Evolutionary conservation across 2,113 vertebrate species (phyloP), one percentile per base, ranked within the genome.

Genomic region (Ovis canadensis): DNA sequence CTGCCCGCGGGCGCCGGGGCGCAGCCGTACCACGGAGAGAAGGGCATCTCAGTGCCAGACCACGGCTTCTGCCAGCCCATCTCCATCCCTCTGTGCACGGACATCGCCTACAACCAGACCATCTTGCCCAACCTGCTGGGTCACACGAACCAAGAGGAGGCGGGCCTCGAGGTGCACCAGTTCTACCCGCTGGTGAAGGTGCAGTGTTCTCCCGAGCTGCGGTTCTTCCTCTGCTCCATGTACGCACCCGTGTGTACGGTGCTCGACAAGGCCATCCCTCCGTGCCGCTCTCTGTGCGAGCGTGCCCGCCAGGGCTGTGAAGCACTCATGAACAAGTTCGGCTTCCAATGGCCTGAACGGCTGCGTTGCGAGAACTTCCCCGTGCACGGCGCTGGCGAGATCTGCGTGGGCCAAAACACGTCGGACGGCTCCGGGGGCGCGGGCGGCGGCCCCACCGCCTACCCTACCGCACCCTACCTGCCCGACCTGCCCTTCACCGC

Each of bases 161-260:
- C 99, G 0, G 99, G 99, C 60, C 99, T 99, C 94, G 99, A 99
- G 98, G 99, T 99, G 40, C 99, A 99, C 97, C 99, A 99, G 98
- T 99, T 99, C 98, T 99, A 99, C 98, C 99, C 99, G 0, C 99
- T 99, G 86, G 99, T 99, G 1, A 99, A 99, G 98, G 99, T 99
- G 94, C 99, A 99, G 97, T 99, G 99, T 87, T 99, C 99, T 1
- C 98, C 99, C 0, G 99, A 99, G 80, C 98, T 99, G 3, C 99
- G 99, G 98, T 99, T 99, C 98, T 99, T 99, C 97, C 97, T 99
- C 54, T 99, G 99, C 97, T 99, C 99, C 96, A 99, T 99, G 99
- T 99, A 99, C 54, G 99, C 99, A 0, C 99, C 99, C 0, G 99
- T 99, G 45, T 99, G 99, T 98, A 99, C 99, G 0, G 99, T 99